Percentiles rank a stretch among this genome's conserved stretches.
These are phyloP conservation scores for Orius insidiosus DNA, from an alignment of 1,140 invertebrate species.

Conservation along the genomic window DNA sequence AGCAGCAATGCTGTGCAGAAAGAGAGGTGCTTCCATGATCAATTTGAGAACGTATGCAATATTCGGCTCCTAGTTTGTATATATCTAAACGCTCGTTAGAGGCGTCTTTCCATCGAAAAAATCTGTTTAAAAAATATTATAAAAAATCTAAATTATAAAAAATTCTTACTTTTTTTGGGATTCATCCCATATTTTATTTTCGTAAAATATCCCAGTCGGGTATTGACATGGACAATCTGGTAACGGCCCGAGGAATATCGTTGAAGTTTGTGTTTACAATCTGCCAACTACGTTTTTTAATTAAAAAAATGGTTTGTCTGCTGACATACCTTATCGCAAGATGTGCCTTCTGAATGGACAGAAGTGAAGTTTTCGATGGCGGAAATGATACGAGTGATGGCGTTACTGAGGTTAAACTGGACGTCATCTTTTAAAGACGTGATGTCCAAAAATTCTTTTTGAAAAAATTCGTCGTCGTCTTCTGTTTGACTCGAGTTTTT, in stretches of 20 bases:
- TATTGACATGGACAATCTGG: conserved; percentile 30
- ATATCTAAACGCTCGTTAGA: conserved; percentile 27
- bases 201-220: conserved; percentile 28
- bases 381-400: no score
- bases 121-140: conserved; percentile 2
- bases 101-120: conserved; percentile 28
- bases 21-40: conserved; percentile 25
- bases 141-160: no score
- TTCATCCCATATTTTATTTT: conserved; percentile 29
- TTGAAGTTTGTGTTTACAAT: conserved; percentile 24
- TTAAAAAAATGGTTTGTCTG: no score
- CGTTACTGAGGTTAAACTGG: no score
- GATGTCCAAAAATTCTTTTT: no score
- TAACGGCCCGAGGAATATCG: conserved; percentile 25
- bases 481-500: no score
- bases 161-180: conserved; percentile 21
- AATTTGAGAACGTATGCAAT: conserved; percentile 29
- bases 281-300: conserved; percentile 22
- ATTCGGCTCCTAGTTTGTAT: conserved; percentile 30
- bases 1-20: conserved; percentile 32
- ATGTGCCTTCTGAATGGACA: neutral
- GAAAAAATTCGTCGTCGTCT: no score
- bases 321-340: conserved; percentile 2
- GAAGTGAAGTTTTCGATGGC: no score
- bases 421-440: no score